These are phyloP conservation scores for Drosophila sp. DNA, from an alignment of 1,140 invertebrate species.

Conservation along the genomic window DNA sequence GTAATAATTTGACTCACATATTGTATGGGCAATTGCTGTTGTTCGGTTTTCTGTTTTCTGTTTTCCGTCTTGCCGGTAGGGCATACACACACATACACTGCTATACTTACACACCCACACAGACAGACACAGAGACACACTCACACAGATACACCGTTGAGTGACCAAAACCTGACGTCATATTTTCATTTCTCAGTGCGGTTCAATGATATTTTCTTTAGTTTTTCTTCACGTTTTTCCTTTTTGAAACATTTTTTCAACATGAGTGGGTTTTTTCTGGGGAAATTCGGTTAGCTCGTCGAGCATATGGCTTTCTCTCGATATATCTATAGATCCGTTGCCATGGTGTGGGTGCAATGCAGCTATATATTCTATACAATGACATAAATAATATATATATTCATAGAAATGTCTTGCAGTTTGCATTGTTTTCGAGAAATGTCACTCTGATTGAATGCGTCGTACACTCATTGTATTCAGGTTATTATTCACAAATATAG, in stretches of 20 bases:
- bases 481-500: conserved; percentile 15
- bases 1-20: conserved; percentile 56
- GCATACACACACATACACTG: conserved; percentile 4
- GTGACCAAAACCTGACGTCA: conserved; percentile 75
- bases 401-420: conserved; percentile 25
- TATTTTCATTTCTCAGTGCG: conserved; percentile 67
- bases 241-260: conserved; percentile 67
- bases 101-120: conserved; percentile 36
- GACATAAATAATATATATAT: conserved; percentile 2
- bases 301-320: conserved; percentile 37
- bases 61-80: conserved; percentile 31
- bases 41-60: conserved; percentile 6
- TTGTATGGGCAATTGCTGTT: conserved; percentile 23
- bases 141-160: conserved; percentile 27
- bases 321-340: conserved; percentile 10
- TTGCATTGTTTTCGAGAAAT: conserved; percentile 42
- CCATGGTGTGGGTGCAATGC: conserved; percentile 31
- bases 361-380: conserved; percentile 10
- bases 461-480: conserved; percentile 16
- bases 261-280: conserved; percentile 74
- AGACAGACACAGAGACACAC: conserved; percentile 34
- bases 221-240: conserved; percentile 53
- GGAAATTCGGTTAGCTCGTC: conserved; percentile 65
- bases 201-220: conserved; percentile 72
- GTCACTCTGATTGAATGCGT: conserved; percentile 32